Conservation (phyloP, 2,888 invertebrate genomes). For the Teinopalpus imperialis region DNA sequence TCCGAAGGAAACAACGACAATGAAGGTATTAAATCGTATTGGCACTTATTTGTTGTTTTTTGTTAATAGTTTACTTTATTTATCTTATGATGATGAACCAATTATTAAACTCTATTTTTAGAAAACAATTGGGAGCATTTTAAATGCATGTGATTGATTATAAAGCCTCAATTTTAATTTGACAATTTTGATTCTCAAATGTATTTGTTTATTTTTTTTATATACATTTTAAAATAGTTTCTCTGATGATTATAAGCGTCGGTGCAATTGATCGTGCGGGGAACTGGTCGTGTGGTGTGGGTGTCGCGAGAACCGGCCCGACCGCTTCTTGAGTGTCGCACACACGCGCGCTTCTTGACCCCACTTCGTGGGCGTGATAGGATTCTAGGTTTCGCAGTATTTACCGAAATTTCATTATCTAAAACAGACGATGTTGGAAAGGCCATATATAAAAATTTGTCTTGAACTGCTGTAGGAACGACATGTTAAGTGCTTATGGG, state of each 20-base stretch:
- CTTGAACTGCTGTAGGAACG: no score
- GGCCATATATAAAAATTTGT: no score
- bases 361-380: constrained; percentile 33
- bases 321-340: constrained; percentile 39
- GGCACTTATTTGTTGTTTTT: constrained; percentile 37
- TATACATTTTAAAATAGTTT: constrained; percentile 29
- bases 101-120: no score
- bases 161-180: no score
- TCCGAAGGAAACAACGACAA: constrained; percentile 76
- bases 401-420: constrained; percentile 8
- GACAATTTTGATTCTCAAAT: no score
- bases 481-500: no score
- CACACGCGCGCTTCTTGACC: constrained; percentile 34
- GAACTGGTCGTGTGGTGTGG: constrained; percentile 55
- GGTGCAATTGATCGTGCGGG: constrained; percentile 37
- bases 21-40: constrained; percentile 63
- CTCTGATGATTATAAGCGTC: constrained; percentile 28
- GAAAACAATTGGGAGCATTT: no score
- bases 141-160: no score
- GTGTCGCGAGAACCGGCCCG: constrained; percentile 62
- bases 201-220: constrained; percentile 25
- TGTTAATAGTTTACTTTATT: constrained; percentile 21
- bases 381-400: constrained; percentile 33
- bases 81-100: no score
- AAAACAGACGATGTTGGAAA: constrained; percentile 18